Percentiles rank a stretch among this genome's conserved stretches.
Evolutionary conservation across 2,113 vertebrate species (phyloP).

Genomic region (Sorex fumeus): DNA sequence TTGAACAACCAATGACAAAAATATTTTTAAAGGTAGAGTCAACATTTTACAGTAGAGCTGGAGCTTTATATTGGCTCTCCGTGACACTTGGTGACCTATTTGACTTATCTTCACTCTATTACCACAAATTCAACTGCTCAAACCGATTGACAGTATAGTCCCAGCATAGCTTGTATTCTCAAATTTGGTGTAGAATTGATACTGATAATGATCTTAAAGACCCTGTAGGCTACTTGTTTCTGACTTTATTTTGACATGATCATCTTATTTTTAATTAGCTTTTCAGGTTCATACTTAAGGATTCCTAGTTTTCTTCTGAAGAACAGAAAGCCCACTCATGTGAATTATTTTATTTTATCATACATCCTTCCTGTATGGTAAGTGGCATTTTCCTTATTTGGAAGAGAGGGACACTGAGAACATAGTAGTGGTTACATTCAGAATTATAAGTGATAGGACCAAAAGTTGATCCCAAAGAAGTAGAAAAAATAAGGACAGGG

Average conservation of each 20-base stretch:
- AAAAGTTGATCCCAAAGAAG: slow-evolving; percentile 45
- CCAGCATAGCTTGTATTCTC: not conserved
- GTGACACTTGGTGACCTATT: not conserved
- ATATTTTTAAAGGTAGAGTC: slow-evolving; percentile 47
- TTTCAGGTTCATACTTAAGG: slow-evolving; percentile 76
- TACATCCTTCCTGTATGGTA: slow-evolving; percentile 68
- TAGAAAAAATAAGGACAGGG: not conserved
- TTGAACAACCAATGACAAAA: not conserved
- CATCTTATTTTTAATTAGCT: slow-evolving; percentile 79
- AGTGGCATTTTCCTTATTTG: slow-evolving; percentile 70
- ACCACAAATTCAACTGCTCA: slow-evolving; percentile 21
- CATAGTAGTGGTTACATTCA: slow-evolving; percentile 46
- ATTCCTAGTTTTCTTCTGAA: slow-evolving; percentile 72
- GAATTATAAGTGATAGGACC: not conserved
- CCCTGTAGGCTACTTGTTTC: slow-evolving; percentile 16
- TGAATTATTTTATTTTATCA: slow-evolving; percentile 72
- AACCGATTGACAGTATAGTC: not conserved
- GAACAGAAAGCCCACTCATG: slow-evolving; percentile 71
- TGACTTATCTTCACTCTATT: not conserved
- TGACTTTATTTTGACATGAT: slow-evolving; percentile 72
- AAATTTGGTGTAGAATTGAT: slow-evolving; percentile 50
- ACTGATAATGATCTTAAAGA: slow-evolving; percentile 46
- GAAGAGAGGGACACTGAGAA: slow-evolving; percentile 58
- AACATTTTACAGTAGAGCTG: not conserved
- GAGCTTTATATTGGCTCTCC: not conserved